Evolutionary conservation across 2,113 vertebrate species (phyloP), one percentile per base, ranked within the genome.

Genomic region (Pseudorhombus dupliciocellatus): DNA sequence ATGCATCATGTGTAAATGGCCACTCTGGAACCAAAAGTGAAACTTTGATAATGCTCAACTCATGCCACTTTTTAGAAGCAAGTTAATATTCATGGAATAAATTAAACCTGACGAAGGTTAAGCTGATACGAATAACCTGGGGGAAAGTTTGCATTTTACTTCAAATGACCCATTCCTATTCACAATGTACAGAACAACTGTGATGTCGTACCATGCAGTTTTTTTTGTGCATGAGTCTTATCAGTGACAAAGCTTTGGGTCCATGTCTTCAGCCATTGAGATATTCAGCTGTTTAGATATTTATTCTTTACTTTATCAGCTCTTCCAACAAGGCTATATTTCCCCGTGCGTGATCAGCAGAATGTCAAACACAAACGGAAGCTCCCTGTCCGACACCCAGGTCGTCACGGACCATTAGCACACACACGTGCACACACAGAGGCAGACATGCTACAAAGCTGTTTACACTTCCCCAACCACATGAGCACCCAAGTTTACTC

Each of bases 401-500:
- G 34, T 37, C 12, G 34, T 10, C 34, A 37, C 10, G 34, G 34
- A 37, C 10, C 34, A 37, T 37, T 11, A 37, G 34, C 61, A 54
- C 53, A 62, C 37, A 73, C 3, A 51, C 26, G 26, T 28, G 11
- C 34, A 59, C 25, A 57, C 2, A 21, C 24, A 31, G 16, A 51
- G 20, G 9, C 4, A 40, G 55, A 62, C 28, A 71, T 2, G 14
- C n/a, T 16, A 42, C 51, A 40, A 25, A 70, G 61, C 60, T 57
- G 28, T 60, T 31, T n/a, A 30, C 15, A 60, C 0, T 60, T 50
- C 21, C 30, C 10, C 34, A 59, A 50, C 12, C 28, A 48, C 70
- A 77, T 14, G 18, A 24, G n/a, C 20, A 42, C 8, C 7, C 28
- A 11, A 31, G 57, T 7, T 62, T 46, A 71, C 70, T 80, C 75